phyloP scores from a whole-genome alignment of 1,140 invertebrate genomes.

The Megathymus violae region DNA sequence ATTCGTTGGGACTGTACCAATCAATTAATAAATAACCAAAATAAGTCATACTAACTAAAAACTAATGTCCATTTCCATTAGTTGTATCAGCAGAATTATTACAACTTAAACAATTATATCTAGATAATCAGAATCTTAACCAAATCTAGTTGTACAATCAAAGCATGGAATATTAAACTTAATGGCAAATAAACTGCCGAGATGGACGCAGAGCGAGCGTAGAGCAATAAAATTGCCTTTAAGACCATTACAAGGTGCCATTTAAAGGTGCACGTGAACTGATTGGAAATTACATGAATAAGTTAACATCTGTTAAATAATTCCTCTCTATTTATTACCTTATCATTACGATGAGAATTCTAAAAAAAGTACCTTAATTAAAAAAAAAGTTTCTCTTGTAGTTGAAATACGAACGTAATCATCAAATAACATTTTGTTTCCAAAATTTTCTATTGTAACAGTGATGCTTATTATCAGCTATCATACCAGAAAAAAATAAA shows the following conservation, averaged over 20 bases:
- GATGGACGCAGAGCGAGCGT: slow-evolving; percentile 12
- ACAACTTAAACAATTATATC: not conserved
- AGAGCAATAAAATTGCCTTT: slow-evolving; percentile 9
- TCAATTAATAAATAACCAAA: too few relatives aligned
- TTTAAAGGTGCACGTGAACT: not conserved
- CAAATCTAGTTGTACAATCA: not conserved
- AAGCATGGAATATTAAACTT: not conserved
- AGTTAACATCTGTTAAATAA: not conserved
- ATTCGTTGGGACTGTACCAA: too few relatives aligned
- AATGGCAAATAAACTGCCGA: slow-evolving; percentile 11
- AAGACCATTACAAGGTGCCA: not conserved
- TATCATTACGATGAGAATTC: too few relatives aligned
- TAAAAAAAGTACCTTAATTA: too few relatives aligned
- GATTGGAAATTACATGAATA: not conserved
- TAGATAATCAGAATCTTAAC: not conserved
- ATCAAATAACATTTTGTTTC: too few relatives aligned
- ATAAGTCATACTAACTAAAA: not conserved
- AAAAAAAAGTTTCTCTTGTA: too few relatives aligned
- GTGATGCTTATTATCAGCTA: too few relatives aligned
- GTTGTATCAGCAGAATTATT: too few relatives aligned
- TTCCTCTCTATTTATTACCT: not conserved
- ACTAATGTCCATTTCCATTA: not conserved
- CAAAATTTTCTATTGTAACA: too few relatives aligned
- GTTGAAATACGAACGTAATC: too few relatives aligned
- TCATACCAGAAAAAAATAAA: too few relatives aligned